Percentiles rank a stretch among this genome's conserved stretches.
These are phyloP conservation scores for Hetaerina titia DNA, from an alignment of 2,888 invertebrate species.

Conservation along the genomic window DNA sequence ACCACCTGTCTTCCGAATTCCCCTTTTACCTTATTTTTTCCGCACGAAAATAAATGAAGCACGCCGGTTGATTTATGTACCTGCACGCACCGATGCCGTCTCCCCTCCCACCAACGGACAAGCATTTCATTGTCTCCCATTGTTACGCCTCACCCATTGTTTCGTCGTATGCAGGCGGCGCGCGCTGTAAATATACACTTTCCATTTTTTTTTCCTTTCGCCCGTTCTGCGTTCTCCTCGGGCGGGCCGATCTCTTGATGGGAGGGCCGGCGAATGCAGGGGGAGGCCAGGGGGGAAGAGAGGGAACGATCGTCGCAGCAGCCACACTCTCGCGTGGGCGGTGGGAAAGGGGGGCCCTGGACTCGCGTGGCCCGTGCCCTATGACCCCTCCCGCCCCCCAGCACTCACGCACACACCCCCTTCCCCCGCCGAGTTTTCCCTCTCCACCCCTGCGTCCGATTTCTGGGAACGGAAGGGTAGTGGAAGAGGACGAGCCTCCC, in stretches of 20 bases:
- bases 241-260: too few species aligned
- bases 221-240: neutral
- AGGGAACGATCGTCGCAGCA: neutral
- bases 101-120: slow-evolving; percentile 30
- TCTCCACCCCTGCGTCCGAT: too few species aligned
- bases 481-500: too few species aligned
- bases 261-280: neutral
- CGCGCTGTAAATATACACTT: neutral
- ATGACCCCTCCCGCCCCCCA: neutral
- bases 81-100: neutral
- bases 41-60: neutral
- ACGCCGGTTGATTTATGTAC: slow-evolving; percentile 16
- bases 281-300: neutral
- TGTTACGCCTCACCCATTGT: slow-evolving; percentile 42
- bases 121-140: slow-evolving; percentile 56
- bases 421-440: too few species aligned
- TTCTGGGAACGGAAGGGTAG: too few species aligned
- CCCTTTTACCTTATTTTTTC: neutral
- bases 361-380: slow-evolving; percentile 8
- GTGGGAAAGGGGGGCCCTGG: neutral
- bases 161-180: neutral
- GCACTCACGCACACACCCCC: too few species aligned
- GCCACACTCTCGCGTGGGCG: neutral
- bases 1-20: neutral
- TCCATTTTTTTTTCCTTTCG: neutral